Percentiles rank a stretch among this genome's conserved stretches.
Evolutionary conservation across 37 sponge, comb jelly and placozoan genomes (phyloP).

Genomic region (Aplysina aerophoba): DNA sequence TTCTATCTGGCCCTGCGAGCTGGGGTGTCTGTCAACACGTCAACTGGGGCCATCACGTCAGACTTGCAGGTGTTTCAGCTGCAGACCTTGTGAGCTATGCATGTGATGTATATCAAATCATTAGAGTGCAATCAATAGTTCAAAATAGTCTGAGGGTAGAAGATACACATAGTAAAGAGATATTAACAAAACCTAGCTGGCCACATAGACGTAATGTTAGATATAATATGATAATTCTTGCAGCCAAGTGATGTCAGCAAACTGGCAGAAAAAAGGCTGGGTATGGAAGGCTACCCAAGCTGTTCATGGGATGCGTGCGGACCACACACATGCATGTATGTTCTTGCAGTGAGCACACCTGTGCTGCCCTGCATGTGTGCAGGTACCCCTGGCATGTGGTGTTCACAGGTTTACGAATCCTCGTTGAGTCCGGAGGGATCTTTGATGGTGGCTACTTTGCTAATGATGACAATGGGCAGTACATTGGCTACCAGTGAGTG

Average conservation of each 20-base stretch:
- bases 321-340: too few species aligned
- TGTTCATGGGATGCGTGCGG: too few species aligned
- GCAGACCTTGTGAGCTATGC: background rate
- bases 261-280: too few species aligned
- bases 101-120: background rate
- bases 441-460: conserved; percentile 16
- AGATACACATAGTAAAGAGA: too few species aligned
- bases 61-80: background rate
- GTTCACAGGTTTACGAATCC: conserved; percentile 18
- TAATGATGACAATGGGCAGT: background rate
- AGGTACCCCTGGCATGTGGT: conserved; percentile 33
- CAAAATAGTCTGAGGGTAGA: too few species aligned
- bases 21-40: conserved; percentile 7
- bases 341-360: too few species aligned
- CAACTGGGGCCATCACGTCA: background rate
- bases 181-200: too few species aligned
- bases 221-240: too few species aligned
- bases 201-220: too few species aligned
- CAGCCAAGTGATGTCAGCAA: too few species aligned
- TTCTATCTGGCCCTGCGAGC: conserved; percentile 33
- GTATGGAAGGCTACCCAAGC: too few species aligned
- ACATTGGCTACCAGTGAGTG: conserved; percentile 29
- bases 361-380: background rate
- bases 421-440: conserved; percentile 24
- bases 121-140: background rate